phyloP scores from a whole-genome alignment of 1,140 invertebrate genomes.

The Heterodera schachtii region DNA sequence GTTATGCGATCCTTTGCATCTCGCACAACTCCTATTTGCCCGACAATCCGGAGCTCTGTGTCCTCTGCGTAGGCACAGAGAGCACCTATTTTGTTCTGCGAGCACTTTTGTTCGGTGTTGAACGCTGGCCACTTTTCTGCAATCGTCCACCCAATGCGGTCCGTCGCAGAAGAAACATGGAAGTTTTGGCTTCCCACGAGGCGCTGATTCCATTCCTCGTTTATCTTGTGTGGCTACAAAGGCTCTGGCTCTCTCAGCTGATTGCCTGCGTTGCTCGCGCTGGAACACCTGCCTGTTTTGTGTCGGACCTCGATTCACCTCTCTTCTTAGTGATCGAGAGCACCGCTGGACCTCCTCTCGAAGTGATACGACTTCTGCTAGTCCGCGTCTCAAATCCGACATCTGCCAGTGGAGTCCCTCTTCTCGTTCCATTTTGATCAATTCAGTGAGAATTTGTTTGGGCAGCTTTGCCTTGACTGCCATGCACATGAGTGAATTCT shows the following conservation, averaged over 20 bases:
- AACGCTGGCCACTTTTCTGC: background rate
- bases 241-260: background rate
- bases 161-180: conserved; percentile 4
- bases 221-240: conserved; percentile 1
- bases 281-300: background rate
- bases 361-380: background rate
- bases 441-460: background rate
- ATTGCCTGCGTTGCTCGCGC: background rate
- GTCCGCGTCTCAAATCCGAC: background rate
- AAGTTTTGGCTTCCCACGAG: background rate
- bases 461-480: conserved; percentile 2
- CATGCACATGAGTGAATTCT: conserved; percentile 8
- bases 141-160: background rate
- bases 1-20: conserved; percentile 1
- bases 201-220: background rate
- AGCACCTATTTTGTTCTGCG: conserved; percentile 3
- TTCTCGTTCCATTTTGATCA: conserved; percentile 7
- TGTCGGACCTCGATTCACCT: background rate
- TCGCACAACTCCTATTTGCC: background rate
- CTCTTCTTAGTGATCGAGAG: background rate
- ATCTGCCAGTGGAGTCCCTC: background rate
- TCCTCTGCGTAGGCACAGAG: background rate
- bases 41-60: background rate
- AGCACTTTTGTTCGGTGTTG: background rate
- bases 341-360: conserved; percentile 14